Base-by-base conservation (phyloP, 2,113 vertebrate species). In the Hyaena hyaena region DNA sequence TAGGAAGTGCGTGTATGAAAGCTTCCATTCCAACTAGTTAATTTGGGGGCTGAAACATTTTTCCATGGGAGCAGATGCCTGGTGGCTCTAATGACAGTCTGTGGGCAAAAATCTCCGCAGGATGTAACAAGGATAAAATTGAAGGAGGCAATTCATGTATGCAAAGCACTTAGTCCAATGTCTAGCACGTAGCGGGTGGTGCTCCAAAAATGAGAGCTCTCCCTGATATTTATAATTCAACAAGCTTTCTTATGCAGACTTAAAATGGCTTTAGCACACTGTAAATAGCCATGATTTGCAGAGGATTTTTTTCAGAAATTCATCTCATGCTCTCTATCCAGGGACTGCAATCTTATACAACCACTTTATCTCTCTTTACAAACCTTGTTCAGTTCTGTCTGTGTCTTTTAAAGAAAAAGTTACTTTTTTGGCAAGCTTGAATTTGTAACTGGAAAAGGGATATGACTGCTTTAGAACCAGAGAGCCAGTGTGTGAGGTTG, bases 381-480 rank as follows among this genome's bases (percentile, higher is more conserved):
- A 84, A 95, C 55, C 84, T 74, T 53, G 16, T 79, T 79, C 88
- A 63, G 33, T 39, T 90, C 74, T 95, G 48, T 74, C 63, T 45
- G 31, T 50, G 26, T 79, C 7, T 81, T 87, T 96, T 65, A 74
- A 95, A 92, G 80, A 96, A 96, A 48, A 96, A 95, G 96, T 93
- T 95, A 83, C 90, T 88, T 93, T 89, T 89, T 90, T 76, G 81
- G 65, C 31, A 93, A 82, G 79, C 73, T 71, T 66, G 79, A 76
- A 63, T 92, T 77, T 95, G 53, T 74, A 93, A 89, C 83, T 63
- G 86, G 71, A 84, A 86, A 97, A 88, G 50, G 43, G 55, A 80
- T 65, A 35, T 4, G 45, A 90, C 61, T 90, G 61, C 81, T 94
- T 88, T 79, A 83, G 83, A 93, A 66, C 43, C 50, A 66, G 89